These are phyloP conservation scores for Vulpes ferrilata DNA, from an alignment of 2,113 vertebrate genomes.

Conservation along the genomic window DNA sequence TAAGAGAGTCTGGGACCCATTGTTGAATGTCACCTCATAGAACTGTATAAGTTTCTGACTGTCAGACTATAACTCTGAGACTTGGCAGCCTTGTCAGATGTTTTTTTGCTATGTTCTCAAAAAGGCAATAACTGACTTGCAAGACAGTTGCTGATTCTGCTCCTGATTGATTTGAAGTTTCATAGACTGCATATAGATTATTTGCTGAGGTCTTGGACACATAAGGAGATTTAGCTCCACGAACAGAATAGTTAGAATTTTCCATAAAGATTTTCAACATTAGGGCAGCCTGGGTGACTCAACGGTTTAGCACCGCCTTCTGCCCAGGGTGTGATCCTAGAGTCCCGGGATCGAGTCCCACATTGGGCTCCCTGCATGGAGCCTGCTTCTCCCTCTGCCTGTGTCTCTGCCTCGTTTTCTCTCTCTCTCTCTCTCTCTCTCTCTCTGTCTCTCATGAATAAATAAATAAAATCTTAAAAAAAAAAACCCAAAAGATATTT, in stretches of 20 bases:
- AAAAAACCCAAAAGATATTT: background rate
- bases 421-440: too few species aligned
- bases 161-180: conserved; percentile 4
- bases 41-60: background rate
- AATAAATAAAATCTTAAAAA: too few species aligned
- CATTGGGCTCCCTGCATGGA: too few species aligned
- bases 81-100: background rate
- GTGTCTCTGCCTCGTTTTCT: too few species aligned
- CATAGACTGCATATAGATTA: background rate
- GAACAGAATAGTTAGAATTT: background rate
- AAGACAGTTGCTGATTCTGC: background rate
- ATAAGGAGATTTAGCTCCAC: background rate
- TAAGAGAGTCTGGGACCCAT: background rate
- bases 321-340: too few species aligned
- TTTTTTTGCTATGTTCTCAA: conserved; percentile 7
- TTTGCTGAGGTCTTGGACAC: background rate
- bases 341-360: too few species aligned
- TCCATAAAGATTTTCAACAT: background rate
- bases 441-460: too few species aligned
- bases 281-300: background rate
- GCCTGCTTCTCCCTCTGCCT: too few species aligned
- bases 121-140: background rate
- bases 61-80: background rate
- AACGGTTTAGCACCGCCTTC: too few species aligned
- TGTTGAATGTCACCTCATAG: background rate